Evolutionary conservation across 2,797 vertebrate species (phyloP).

Genomic region (Cryptoprocta ferox): DNA sequence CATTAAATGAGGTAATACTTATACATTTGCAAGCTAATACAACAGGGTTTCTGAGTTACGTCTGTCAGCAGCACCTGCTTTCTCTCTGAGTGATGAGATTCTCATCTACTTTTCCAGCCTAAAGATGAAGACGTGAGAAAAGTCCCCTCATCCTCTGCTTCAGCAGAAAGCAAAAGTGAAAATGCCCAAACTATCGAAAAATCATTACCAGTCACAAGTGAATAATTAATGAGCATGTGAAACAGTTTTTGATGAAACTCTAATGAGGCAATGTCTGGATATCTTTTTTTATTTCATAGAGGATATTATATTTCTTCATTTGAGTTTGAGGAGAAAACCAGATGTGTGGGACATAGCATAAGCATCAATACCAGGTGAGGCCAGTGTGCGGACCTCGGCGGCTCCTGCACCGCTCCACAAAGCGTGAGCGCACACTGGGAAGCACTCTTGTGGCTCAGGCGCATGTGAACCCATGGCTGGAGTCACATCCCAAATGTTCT

Average conservation of each 20-base stretch:
- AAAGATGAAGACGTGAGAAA: constrained; percentile 8
- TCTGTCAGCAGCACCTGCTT: not conserved
- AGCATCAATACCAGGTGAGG: not conserved
- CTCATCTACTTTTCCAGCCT: not conserved
- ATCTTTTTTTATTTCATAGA: not conserved
- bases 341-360: not conserved
- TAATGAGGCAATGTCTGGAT: not conserved
- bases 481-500: not conserved
- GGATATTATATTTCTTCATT: constrained; percentile 8
- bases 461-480: not conserved
- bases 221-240: constrained; percentile 38
- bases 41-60: not conserved
- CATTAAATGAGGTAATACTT: not conserved
- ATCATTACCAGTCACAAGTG: not conserved
- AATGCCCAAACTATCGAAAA: constrained; percentile 39
- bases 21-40: not conserved
- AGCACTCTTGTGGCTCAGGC: not conserved
- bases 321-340: not conserved
- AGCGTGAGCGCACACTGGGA: not conserved
- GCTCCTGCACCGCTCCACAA: not conserved
- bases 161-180: constrained; percentile 21
- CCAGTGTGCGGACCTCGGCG: not conserved
- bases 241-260: constrained; percentile 1
- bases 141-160: not conserved
- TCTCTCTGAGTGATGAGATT: not conserved